A percentile compares a stretch with the other conserved stretches of the same genome.
Evolutionary conservation across 2,888 invertebrate genomes (phyloP).

Genomic region (Cryptocephalus moraei): DNA sequence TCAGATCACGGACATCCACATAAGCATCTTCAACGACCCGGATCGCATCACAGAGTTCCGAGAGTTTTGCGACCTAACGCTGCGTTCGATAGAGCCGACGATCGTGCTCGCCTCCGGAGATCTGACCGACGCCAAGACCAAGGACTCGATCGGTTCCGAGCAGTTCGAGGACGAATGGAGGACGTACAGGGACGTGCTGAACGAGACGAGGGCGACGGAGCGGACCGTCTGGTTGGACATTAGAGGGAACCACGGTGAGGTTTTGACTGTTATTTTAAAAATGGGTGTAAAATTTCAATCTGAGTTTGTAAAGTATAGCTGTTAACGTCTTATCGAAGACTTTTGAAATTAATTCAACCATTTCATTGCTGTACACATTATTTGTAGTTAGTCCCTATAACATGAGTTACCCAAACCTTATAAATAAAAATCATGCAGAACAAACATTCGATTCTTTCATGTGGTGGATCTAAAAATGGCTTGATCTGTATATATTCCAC

Average conservation of each 20-base stretch:
- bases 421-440: too few relatives aligned
- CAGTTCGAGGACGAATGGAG: slow-evolving; percentile 79
- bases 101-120: slow-evolving; percentile 81
- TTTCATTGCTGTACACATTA: too few relatives aligned
- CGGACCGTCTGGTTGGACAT: slow-evolving; percentile 80
- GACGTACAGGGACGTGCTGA: slow-evolving; percentile 60
- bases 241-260: slow-evolving; percentile 79
- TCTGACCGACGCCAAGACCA: slow-evolving; percentile 77
- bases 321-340: too few relatives aligned
- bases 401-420: too few relatives aligned
- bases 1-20: slow-evolving; percentile 82
- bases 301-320: too few relatives aligned
- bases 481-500: too few relatives aligned
- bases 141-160: slow-evolving; percentile 67
- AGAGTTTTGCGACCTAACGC: slow-evolving; percentile 67
- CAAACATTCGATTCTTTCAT: too few relatives aligned
- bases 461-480: too few relatives aligned
- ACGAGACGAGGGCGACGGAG: slow-evolving; percentile 53
- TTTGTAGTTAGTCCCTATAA: too few relatives aligned
- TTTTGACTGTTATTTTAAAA: slow-evolving; percentile 17
- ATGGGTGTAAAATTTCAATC: too few relatives aligned
- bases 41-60: slow-evolving; percentile 64
- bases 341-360: too few relatives aligned
- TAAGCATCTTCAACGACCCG: slow-evolving; percentile 73
- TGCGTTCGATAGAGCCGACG: slow-evolving; percentile 61